Base-by-base conservation (phyloP, 2,888 invertebrate species). In the Oscheius sp. region DNA sequence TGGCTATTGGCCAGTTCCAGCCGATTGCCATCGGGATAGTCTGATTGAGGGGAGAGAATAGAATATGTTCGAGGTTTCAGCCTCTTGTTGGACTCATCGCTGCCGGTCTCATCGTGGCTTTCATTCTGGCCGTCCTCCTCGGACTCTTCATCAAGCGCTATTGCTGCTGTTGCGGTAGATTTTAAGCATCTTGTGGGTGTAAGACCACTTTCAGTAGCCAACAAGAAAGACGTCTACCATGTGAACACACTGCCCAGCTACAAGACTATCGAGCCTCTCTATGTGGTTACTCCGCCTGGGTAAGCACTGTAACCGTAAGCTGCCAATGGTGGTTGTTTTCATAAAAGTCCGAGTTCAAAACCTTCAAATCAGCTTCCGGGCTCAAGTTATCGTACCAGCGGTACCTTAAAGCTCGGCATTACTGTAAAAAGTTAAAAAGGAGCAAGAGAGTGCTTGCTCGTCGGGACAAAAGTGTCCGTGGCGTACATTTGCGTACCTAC, bases 181-280 rank as follows among this genome's bases (percentile, higher is more conserved):
- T 79, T 73, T 81, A 80, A 82, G 65, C 82, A 80, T 57, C 0
- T 21, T 21, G 21, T 21, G 21, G 21, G 21, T 21, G 21, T 58
- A 70, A 1, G 80, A 79, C 50, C 7, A 7, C 3, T 42, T 42
- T 42, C 42, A 42, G 42, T 42, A 42, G 42, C 42, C 42, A 80
- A 78, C 53, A 84, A 84, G 60, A 83, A 82, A 63, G 82, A 87
- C 59, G 85, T 81, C 73, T 88, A 88, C 77, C 80, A 86, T 58
- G 87, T 88, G 21, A 87, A 84, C 10, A 85, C 86, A 37, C 77
- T 83, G 10, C 84, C 85, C 11, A 84, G 86, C 9, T 88, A 88
- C 82, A 88, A 88, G 70, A 82, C 85, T 29, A 82, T 87, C 72
- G 88, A 88, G 60, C 88, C 88, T 1, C 80, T 88, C 50, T 88